Conservation (phyloP, 2,888 invertebrate genomes). For the Perdita meconis region DNA sequence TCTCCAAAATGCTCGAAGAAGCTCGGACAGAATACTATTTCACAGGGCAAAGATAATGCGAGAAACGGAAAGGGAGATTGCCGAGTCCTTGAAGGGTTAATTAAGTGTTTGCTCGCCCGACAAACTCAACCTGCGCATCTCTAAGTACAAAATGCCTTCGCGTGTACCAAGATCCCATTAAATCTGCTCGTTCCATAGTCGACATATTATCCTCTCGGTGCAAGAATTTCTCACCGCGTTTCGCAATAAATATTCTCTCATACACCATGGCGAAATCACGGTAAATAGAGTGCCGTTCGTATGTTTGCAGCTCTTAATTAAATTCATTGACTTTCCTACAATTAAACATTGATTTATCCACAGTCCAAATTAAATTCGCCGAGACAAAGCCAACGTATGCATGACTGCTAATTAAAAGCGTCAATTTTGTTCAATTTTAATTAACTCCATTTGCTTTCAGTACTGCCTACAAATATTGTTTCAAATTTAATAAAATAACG, state of each 20-base stretch:
- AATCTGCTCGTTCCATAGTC: slow-evolving; percentile 43
- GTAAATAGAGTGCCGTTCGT: neutral
- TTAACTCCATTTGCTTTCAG: slow-evolving; percentile 14
- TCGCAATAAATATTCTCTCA: neutral
- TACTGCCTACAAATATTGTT: neutral
- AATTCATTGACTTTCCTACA: slow-evolving; percentile 9
- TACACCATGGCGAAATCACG: neutral
- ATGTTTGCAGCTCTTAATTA: slow-evolving; percentile 11
- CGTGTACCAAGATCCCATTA: slow-evolving; percentile 38
- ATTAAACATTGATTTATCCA: slow-evolving; percentile 28
- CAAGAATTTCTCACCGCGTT: neutral
- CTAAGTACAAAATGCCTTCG: slow-evolving; percentile 56
- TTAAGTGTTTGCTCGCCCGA: slow-evolving; percentile 77
- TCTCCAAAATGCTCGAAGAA: slow-evolving; percentile 9
- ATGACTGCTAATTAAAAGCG: slow-evolving; percentile 22
- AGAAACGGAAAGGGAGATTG: slow-evolving; percentile 9
- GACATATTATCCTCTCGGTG: slow-evolving; percentile 2
- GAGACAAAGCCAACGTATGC: slow-evolving; percentile 1
- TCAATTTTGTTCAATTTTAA: slow-evolving; percentile 14
- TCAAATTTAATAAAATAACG: slow-evolving; percentile 18
- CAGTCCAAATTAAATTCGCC: neutral
- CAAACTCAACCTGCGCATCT: slow-evolving; percentile 69
- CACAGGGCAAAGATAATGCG: slow-evolving; percentile 17
- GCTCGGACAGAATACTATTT: slow-evolving; percentile 30
- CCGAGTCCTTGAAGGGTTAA: slow-evolving; percentile 76